These are phyloP conservation scores for Crossocerus cetratus DNA, from an alignment of 2,888 invertebrate genomes.

Conservation along the genomic window DNA sequence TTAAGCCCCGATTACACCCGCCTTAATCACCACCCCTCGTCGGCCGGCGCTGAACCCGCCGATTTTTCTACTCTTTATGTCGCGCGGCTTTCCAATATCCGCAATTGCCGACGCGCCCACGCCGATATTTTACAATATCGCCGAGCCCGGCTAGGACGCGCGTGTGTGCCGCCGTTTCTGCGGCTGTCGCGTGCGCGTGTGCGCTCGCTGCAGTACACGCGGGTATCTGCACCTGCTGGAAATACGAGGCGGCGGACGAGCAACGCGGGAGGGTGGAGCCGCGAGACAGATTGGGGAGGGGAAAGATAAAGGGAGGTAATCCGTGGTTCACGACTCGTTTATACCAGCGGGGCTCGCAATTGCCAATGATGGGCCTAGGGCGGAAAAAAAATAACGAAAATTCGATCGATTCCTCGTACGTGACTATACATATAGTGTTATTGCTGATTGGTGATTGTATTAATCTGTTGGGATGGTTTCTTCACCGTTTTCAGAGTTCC, in stretches of 20 bases:
- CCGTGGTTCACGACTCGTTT: constrained; percentile 32
- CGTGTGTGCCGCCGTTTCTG: neutral
- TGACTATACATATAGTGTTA: no score
- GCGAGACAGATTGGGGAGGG: constrained; percentile 12
- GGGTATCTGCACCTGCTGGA: constrained; percentile 9
- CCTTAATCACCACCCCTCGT: constrained; percentile 45
- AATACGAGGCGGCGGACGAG: constrained; percentile 24
- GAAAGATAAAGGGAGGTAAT: constrained; percentile 48
- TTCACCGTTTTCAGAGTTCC: no score
- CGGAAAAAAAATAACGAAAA: constrained; percentile 31
- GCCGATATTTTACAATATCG: constrained; percentile 65
- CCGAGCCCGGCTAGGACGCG: constrained; percentile 18
- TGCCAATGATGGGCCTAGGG: constrained; percentile 30
- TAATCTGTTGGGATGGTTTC: no score
- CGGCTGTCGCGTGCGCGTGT: no score
- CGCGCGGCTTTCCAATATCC: constrained; percentile 62
- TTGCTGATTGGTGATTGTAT: no score
- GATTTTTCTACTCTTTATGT: constrained; percentile 40
- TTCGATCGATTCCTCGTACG: constrained; percentile 16
- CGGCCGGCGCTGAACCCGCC: neutral
- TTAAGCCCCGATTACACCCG: constrained; percentile 50
- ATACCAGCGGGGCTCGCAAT: constrained; percentile 34
- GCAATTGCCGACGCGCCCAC: constrained; percentile 59
- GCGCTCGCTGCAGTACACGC: neutral
- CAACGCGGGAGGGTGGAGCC: constrained; percentile 9